Conservation (phyloP, 53 echinoderm and acorn worm species). For the Echinometra lucunter region DNA sequence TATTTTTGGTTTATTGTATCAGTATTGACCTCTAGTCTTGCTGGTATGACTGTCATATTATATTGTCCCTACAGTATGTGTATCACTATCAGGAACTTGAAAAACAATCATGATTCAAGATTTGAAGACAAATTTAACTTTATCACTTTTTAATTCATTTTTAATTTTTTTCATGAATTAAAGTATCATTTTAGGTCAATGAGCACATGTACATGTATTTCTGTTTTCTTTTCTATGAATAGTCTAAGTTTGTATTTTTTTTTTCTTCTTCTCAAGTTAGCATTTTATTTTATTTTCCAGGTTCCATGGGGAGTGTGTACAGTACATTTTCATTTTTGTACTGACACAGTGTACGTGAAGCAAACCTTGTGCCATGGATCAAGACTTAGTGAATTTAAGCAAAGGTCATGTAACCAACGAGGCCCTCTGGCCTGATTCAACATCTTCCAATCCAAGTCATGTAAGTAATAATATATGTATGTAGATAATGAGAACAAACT, state of each 20-base stretch:
- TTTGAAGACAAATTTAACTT: no score
- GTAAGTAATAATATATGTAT: neutral
- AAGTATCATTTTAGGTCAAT: no score
- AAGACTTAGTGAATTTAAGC: conserved; percentile 46
- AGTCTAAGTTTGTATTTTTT: neutral
- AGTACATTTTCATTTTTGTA: neutral
- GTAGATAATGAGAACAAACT: neutral
- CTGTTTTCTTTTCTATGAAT: neutral
- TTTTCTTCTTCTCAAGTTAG: neutral
- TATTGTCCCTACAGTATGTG: no score
- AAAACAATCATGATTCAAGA: no score
- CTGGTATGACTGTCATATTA: no score
- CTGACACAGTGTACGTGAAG: neutral
- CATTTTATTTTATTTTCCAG: neutral
- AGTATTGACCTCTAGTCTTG: no score
- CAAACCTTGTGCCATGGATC: conserved; percentile 40
- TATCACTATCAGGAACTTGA: no score
- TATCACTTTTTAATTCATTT: no score
- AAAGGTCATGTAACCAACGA: conserved; percentile 65
- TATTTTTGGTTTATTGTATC: no score
- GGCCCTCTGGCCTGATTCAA: conserved; percentile 56
- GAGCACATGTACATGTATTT: no score
- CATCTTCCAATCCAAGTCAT: conserved; percentile 47
- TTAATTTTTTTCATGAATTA: no score
- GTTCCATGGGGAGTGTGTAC: neutral